Evolutionary conservation across 2,888 invertebrate genomes (phyloP), one percentile per base, ranked within the genome.

Genomic region (Spodoptera littoralis): DNA sequence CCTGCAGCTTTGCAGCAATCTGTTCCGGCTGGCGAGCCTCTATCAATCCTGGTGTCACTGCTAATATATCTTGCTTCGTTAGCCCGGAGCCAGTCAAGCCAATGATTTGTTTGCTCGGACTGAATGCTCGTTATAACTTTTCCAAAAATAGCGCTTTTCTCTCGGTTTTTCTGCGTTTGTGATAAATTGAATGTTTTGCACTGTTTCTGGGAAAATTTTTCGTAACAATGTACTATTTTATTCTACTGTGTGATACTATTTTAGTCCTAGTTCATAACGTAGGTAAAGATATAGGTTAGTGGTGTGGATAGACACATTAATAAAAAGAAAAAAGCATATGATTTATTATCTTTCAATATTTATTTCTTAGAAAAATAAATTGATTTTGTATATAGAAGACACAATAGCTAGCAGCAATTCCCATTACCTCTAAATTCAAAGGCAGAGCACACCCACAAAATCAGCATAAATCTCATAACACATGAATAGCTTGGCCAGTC

Each of bases 1-100:
- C 67, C 65, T 68, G 60, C 30, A 69, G 56, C 61, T 73, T 42
- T 63, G 54, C 66, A 41, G 73, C 76, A 70, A 82, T 80, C 81
- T 70, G 75, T 72, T 58, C 64, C 43, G 74, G 56, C 67, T 63
- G 68, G 60, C 70, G 66, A 60, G 58, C 60, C 58, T 65, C 78
- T 75, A 86, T 87, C 84, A 85, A 86, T 86, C 84, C 75, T 60
- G 48, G 60, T 65, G 73, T 70, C 77, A 63, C 73, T 61, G 73
- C 63, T 63, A 77, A 86, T 87, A 80, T 63, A 80, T 83, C 80
- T 80, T 71, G 63, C 73, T 80, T 82, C 80, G 80, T 81, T 80
- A 80, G 59, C 60, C 41, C 50, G 49, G 11, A 54, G 45, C 47
- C 53, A 71, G 60, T 63, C 59, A 54, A 43, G 43, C 65, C 43